These are phyloP conservation scores for Zosterops japonicus DNA, from an alignment of 2,113 vertebrate genomes.

Conservation along the genomic window DNA sequence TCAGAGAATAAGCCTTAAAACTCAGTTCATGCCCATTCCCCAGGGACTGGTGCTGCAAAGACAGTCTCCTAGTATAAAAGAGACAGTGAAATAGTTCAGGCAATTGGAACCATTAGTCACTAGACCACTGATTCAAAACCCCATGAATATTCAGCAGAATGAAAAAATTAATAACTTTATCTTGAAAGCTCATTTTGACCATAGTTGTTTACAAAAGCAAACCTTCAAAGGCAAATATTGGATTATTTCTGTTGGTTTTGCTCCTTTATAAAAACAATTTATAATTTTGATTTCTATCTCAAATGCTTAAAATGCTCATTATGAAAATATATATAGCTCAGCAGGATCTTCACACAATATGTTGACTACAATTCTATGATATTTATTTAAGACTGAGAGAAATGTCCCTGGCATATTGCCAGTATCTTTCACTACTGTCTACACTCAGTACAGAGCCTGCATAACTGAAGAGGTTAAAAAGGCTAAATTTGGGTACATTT, in stretches of 20 bases:
- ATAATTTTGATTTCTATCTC: background rate
- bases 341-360: constrained; percentile 44
- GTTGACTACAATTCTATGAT: constrained; percentile 18
- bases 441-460: background rate
- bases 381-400: constrained; percentile 49
- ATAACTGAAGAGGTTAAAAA: constrained; percentile 54
- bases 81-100: background rate
- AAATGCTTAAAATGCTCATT: constrained; percentile 16
- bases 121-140: background rate
- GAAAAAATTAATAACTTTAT: background rate
- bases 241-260: background rate
- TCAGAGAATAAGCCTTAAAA: background rate
- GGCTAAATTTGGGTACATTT: constrained; percentile 37
- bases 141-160: background rate
- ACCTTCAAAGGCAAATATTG: background rate
- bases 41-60: background rate
- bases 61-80: background rate
- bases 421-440: constrained; percentile 18
- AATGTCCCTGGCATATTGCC: constrained; percentile 30
- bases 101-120: background rate
- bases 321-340: constrained; percentile 45
- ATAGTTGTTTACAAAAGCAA: background rate
- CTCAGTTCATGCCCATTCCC: background rate
- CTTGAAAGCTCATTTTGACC: background rate
- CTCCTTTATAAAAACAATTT: background rate